Evolutionary conservation across 2,888 invertebrate species (phyloP), one percentile per base, ranked within the genome.

Genomic region (Calliopum simillimum): DNA sequence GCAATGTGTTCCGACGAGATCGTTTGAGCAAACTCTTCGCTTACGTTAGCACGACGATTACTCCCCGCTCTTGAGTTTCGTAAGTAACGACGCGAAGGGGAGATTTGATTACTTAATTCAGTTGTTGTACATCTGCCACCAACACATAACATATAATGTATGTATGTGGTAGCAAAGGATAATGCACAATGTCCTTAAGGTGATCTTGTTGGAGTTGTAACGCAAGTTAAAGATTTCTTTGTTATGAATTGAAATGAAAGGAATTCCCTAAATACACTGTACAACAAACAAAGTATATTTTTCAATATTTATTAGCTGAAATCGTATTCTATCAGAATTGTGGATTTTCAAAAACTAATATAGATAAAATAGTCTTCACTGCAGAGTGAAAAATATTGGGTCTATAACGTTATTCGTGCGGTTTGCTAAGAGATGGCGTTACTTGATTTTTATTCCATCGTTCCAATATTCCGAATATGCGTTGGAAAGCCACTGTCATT

Each of bases 1-100:
- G 84, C 85, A 82, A 84, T 84, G 83, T 84, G 85, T 80, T 77
- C 77, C 64, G 70, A 14, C 72, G 65, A 65, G 73, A 70, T 73
- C 76, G 77, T 77, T 78, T 77, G 80, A 79, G 71, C 73, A 63
- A 71, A 72, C 71, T 69, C 76, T 70, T 68, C 51, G 75, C 74
- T 74, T 68, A 62, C 65, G 61, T 65, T 69, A 46, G 43, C 46
- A 46, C 12, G 46, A 21, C 4, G 16, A 13, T 21, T 19, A 21
- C 55, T 55, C 55, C 55, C 55, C 55, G 55, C 21, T 46, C 62
- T 19, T 16, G 44, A 19, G 44, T 23, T 33, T n/a, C 44, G 19
- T 21, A 43, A 14, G 59, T 43, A 23, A 56, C 12, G 25, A 56
- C 12, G 25, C 14, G 33, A 63, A 14, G 12, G 21, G 49, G 16